Conservation (phyloP, 2,797 vertebrate genomes). For the Galagoides demidoff region DNA sequence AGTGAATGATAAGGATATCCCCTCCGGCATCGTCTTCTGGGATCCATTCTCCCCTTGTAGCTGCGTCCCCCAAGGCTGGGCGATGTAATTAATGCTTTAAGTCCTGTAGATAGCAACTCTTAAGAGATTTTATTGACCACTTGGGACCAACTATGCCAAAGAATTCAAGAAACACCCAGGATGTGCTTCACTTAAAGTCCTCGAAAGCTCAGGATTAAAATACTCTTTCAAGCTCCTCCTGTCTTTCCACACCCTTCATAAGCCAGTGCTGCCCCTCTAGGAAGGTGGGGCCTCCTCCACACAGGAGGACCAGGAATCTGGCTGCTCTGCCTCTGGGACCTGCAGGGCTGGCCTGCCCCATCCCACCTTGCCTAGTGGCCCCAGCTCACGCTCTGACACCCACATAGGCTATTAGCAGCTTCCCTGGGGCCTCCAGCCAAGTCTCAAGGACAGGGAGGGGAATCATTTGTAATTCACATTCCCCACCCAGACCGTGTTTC, state of each 20-base stretch:
- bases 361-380: background rate
- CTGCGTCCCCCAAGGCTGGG: background rate
- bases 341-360: background rate
- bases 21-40: background rate
- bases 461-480: background rate
- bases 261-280: background rate
- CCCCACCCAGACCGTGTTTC: constrained; percentile 25
- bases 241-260: background rate
- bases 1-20: background rate
- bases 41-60: background rate
- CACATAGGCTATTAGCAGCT: background rate
- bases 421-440: background rate
- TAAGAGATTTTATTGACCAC: background rate
- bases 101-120: background rate
- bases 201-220: background rate
- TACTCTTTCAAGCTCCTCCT: background rate
- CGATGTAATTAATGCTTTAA: background rate
- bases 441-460: background rate
- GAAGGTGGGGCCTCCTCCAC: background rate
- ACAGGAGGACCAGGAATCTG: background rate
- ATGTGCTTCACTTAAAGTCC: background rate
- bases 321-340: background rate
- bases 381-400: background rate
- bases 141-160: background rate
- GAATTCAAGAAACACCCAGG: background rate